Evolutionary conservation across 2,113 vertebrate species (phyloP), one percentile per base, ranked within the genome.

Genomic region (Anarhynchus alexandrinus): DNA sequence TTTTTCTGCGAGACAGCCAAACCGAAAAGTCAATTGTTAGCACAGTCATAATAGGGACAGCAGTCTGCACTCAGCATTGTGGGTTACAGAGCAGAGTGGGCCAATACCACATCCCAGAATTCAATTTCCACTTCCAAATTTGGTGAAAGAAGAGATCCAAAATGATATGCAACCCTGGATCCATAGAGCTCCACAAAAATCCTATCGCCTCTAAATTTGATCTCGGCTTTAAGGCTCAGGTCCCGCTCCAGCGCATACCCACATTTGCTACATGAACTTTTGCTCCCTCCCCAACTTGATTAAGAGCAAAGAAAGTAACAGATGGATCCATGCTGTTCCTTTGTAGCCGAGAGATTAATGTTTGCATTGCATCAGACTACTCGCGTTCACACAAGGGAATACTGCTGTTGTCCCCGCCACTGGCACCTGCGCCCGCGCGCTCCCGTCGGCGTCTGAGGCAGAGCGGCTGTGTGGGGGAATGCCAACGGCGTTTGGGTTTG

Each of bases 241-340:
- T 89, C 94, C 73, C 78, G 29, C 2, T 49, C 59, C 57, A 92
- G 57, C 27, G 80, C 83, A 42, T 73, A 73, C 65, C 77, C 93
- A 94, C 94, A 95, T 97, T 96, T 97, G 96, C 95, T 96, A 25
- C 95, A 66, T 96, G 96, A 97, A 97, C 94, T 95, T 97, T 95
- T 97, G 95, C 96, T 86, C 86, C 70, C 80, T 79, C 81, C 76
- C 85, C 88, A 49, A 49, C 70, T 65, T 93, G 72, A 89, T 88
- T 94, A 97, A 73, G 82, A 90, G 71, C 74, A 84, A 90, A 91
- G 70, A 83, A 67, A 82, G 87, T 80, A 82, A 88, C 93, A 88
- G 97, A 97, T 65, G 32, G 86, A 78, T 87, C 62, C 78, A 92
- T 96, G 96, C 96, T 97, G 96, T 96, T 97, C 95, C 95, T 97